These are phyloP conservation scores for Blastomussa wellsi DNA, from an alignment of 92 coral and sea anemone genomes.

Conservation along the genomic window DNA sequence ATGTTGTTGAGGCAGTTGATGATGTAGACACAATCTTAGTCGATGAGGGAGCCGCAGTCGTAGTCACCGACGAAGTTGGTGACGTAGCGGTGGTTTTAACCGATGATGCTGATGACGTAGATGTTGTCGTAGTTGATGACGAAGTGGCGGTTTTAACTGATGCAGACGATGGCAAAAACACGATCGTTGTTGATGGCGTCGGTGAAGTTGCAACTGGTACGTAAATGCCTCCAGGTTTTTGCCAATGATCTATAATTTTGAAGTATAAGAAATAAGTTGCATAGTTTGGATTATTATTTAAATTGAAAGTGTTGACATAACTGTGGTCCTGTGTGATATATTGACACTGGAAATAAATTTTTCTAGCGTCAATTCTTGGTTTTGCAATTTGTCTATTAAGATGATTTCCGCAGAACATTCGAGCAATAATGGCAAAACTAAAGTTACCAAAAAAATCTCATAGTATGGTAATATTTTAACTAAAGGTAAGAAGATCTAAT, in stretches of 20 bases:
- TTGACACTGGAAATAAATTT: too few relatives aligned
- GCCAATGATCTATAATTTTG: constrained; percentile 5
- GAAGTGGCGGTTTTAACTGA: background rate
- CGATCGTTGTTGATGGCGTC: background rate
- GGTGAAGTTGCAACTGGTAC: background rate
- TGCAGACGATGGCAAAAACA: background rate
- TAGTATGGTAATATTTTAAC: too few relatives aligned
- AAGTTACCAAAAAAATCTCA: too few relatives aligned
- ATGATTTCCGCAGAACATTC: too few relatives aligned
- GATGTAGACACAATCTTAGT: background rate
- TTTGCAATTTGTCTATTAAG: too few relatives aligned
- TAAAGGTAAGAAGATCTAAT: too few relatives aligned
- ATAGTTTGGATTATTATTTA: background rate
- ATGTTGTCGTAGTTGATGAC: background rate
- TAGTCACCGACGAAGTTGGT: background rate
- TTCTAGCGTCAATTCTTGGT: too few relatives aligned
- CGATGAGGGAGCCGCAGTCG: too few relatives aligned
- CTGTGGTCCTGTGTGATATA: background rate
- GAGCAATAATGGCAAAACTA: too few relatives aligned
- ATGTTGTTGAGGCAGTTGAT: background rate
- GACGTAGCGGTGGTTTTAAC: background rate
- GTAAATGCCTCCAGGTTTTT: background rate
- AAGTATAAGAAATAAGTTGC: background rate
- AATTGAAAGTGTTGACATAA: background rate
- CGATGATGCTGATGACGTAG: background rate